Evolutionary conservation across 2,113 vertebrate genomes (phyloP).

Genomic region (Corydoras maculifer): DNA sequence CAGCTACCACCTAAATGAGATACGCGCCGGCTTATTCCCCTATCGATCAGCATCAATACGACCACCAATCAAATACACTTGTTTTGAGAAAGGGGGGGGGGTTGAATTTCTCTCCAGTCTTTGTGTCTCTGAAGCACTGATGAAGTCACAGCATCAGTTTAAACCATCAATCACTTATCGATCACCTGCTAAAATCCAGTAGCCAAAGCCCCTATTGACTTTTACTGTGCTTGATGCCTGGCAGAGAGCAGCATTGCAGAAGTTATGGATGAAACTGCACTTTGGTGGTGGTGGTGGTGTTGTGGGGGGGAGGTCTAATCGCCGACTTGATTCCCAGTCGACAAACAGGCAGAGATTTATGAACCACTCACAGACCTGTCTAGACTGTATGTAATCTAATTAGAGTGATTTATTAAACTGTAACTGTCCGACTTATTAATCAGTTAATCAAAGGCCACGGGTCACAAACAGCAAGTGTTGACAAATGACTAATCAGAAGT

Average conservation of each 20-base stretch:
- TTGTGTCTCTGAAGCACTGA: constrained; percentile 25
- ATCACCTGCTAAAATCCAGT: constrained; percentile 38
- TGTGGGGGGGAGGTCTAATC: constrained; percentile 1
- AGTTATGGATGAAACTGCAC: constrained; percentile 2
- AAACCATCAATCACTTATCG: constrained; percentile 43
- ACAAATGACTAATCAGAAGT: constrained; percentile 29
- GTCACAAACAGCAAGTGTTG: constrained; percentile 23
- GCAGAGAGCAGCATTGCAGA: background rate
- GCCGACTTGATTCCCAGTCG: constrained; percentile 24
- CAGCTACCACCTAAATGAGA: constrained; percentile 49
- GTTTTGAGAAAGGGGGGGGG: constrained; percentile 28
- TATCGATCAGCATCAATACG: constrained; percentile 61
- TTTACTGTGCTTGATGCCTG: constrained; percentile 14
- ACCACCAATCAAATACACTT: constrained; percentile 57
- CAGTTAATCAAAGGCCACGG: constrained; percentile 18
- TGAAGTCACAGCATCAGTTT: constrained; percentile 31
- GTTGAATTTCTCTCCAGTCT: constrained; percentile 57
- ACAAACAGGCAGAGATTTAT: constrained; percentile 30
- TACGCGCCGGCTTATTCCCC: constrained; percentile 42
- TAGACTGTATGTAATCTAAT: constrained; percentile 29
- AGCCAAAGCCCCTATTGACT: constrained; percentile 26
- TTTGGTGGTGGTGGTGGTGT: background rate
- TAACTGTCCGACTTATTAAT: constrained; percentile 33
- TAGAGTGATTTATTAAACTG: constrained; percentile 34
- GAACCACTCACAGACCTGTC: constrained; percentile 28